A percentile compares a stretch with the other conserved stretches of the same genome.
phyloP scores from a whole-genome alignment of 2,113 vertebrate genomes.

The Taurulus bubalis region DNA sequence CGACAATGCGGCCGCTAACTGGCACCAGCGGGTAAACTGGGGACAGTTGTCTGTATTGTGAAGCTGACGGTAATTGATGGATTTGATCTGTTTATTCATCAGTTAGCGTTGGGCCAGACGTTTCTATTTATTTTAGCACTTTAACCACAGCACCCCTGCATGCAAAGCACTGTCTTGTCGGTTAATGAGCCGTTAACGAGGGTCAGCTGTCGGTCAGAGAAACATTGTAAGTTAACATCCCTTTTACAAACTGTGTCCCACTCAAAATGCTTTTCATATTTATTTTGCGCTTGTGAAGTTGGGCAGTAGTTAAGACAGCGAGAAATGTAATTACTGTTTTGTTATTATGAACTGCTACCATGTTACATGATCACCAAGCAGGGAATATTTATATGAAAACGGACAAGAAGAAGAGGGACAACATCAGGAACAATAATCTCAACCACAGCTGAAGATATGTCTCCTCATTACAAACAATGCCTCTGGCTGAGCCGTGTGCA shows the following conservation, averaged over 20 bases:
- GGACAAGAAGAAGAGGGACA: not conserved
- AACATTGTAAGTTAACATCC: not conserved
- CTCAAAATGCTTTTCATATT: not conserved
- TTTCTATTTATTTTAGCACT: not conserved
- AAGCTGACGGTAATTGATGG: not conserved
- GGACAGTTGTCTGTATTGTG: not conserved
- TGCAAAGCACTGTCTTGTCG: not conserved
- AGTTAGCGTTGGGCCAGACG: not conserved
- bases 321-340: not conserved
- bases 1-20: not conserved
- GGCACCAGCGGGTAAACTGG: not conserved
- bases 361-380: constrained; percentile 7
- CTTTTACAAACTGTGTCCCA: not conserved
- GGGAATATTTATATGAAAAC: not conserved
- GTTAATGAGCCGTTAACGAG: not conserved
- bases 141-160: not conserved
- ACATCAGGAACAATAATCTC: not conserved
- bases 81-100: not conserved
- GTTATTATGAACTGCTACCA: not conserved
- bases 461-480: not conserved
- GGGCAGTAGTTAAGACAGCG: not conserved
- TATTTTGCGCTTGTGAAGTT: constrained; percentile 15
- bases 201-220: not conserved
- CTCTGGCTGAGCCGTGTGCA: not conserved
- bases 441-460: not conserved